Base-by-base conservation (phyloP, 37 sponge, comb jelly and placozoan species). In the Corticium candelabrum region DNA sequence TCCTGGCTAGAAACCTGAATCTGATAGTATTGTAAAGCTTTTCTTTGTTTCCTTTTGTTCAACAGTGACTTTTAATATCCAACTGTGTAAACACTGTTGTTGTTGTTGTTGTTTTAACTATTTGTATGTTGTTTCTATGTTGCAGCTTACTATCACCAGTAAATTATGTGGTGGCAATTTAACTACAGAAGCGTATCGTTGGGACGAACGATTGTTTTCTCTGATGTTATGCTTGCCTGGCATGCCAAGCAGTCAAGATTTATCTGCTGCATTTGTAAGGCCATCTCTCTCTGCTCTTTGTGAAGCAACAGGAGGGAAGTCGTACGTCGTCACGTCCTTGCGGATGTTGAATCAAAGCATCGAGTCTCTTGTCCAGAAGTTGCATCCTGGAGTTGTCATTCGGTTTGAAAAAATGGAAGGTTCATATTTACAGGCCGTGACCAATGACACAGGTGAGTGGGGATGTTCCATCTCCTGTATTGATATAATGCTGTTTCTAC, bases 221-320 rank as follows among this genome's bases (percentile, higher is more conserved):
- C 77, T 95, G 2, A 40, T 95, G 37, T 81, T 99, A 3, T 77
- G 85, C n/a, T 38, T 95, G 30, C 89, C 96, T 1, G 99, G 99
- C 21, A 7, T 70, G 31, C 35, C 73, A 7, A 29, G 35, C 33
- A 70, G 73, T 4, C 73, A 70, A 50, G 62, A 50, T 50, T n/a
- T n/a, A n/a, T 21, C 62, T 50, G 62, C 62, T 27, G 62, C 15
- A 50, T 11, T 27, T 35, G 76, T 74, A 0, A 77, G 80, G 33
- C 39, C 1, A 0, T 27, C 70, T n/a, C 40, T 85, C n/a, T 81
- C 74, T 33, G 40, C 81, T 40, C 38, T 98, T 76, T 91, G 90
- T 81, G 99, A 98, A 41, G 86, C 78, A 2, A 98, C 99, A 31
- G 99, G 99, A 83, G n/a, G n/a, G n/a, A n/a, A 94, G 99, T 91